These are phyloP conservation scores for Micoletzkya japonica DNA, from an alignment of 2,888 invertebrate genomes.

Conservation along the genomic window DNA sequence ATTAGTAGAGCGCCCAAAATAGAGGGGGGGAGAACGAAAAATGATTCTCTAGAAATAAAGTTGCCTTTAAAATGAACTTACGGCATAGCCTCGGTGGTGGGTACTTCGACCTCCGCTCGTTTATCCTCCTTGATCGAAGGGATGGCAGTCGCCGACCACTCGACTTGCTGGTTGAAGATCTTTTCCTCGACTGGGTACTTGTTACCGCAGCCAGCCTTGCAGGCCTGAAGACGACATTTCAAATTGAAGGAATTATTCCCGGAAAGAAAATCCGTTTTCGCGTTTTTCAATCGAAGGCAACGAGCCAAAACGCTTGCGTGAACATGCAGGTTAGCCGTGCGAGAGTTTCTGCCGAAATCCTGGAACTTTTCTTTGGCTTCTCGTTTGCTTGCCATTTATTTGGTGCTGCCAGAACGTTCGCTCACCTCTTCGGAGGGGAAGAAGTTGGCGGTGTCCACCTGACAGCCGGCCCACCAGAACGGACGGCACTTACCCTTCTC, in stretches of 20 bases:
- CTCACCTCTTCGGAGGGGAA: conserved; percentile 39
- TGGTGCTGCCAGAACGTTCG: too few species aligned
- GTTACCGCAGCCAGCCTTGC: conserved; percentile 30
- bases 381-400: background rate
- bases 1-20: too few species aligned
- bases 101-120: background rate
- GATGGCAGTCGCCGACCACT: background rate
- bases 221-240: conserved; percentile 30
- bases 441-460: conserved; percentile 40
- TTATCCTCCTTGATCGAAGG: conserved; percentile 8
- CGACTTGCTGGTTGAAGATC: conserved; percentile 4
- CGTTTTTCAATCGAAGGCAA: too few species aligned
- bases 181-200: conserved; percentile 12
- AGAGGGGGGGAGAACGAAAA: too few species aligned
- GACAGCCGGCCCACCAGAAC: conserved; percentile 62
- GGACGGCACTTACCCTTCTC: conserved; percentile 45
- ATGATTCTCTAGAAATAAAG: too few species aligned
- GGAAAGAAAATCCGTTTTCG: too few species aligned
- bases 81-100: background rate
- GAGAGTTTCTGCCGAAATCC: too few species aligned
- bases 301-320: too few species aligned
- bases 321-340: too few species aligned
- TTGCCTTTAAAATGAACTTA: too few species aligned
- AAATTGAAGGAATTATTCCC: too few species aligned
- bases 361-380: background rate